These are phyloP conservation scores for Polypedilum pembai DNA, from an alignment of 1,140 invertebrate genomes.

Conservation along the genomic window DNA sequence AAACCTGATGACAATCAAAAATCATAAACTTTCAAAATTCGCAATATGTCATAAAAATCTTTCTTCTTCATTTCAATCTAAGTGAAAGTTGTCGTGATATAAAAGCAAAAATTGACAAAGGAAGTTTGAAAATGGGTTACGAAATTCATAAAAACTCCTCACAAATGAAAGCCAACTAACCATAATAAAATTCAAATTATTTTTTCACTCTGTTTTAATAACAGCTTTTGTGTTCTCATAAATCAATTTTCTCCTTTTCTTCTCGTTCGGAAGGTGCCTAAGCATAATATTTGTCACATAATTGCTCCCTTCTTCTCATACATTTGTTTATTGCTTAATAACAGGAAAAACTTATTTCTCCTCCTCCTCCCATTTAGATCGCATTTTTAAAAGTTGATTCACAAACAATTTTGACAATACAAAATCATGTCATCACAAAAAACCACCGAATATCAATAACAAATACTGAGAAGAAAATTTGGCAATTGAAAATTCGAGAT, in stretches of 20 bases:
- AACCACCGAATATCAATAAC: slow-evolving; percentile 75
- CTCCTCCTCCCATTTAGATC: slow-evolving; percentile 51
- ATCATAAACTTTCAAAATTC: too few relatives aligned
- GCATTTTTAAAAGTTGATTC: slow-evolving; percentile 84
- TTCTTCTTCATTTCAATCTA: neutral
- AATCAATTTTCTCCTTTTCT: neutral
- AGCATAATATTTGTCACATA: slow-evolving; percentile 23
- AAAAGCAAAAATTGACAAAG: too few relatives aligned
- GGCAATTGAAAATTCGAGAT: slow-evolving; percentile 76
- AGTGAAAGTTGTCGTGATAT: neutral
- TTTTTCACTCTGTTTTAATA: slow-evolving; percentile 20
- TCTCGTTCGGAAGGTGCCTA: slow-evolving; percentile 3
- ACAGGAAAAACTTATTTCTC: slow-evolving; percentile 23
- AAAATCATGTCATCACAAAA: slow-evolving; percentile 80
- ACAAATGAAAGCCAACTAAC: neutral
- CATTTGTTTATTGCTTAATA: neutral
- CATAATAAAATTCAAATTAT: slow-evolving; percentile 21
- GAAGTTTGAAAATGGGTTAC: neutral
- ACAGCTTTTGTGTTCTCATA: neutral
- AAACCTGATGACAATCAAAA: too few relatives aligned
- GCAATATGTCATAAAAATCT: too few relatives aligned
- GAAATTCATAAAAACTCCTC: neutral
- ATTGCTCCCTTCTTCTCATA: neutral
- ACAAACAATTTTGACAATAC: slow-evolving; percentile 84
- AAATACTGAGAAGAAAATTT: slow-evolving; percentile 71